phyloP scores from a whole-genome alignment of 2,113 vertebrate genomes.

The Rhinoptilus africanus region DNA sequence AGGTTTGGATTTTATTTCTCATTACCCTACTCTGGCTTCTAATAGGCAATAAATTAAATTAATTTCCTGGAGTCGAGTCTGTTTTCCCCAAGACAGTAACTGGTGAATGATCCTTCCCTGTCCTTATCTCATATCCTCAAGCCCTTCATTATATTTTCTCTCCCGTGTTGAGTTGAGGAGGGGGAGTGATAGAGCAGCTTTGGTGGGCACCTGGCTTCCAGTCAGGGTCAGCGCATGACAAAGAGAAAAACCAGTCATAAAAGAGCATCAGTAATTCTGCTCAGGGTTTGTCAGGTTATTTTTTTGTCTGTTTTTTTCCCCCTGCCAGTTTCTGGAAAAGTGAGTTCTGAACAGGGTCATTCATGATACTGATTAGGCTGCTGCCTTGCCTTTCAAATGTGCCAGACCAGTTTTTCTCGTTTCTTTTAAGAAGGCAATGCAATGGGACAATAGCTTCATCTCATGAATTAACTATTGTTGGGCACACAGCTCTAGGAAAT shows the following conservation, averaged over 20 bases:
- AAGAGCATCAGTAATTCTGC: constrained; percentile 7
- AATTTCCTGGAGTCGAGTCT: not conserved
- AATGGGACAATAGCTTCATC: constrained; percentile 22
- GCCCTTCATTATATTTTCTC: not conserved
- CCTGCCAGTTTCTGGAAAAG: not conserved
- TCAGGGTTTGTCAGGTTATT: not conserved
- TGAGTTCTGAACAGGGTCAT: not conserved
- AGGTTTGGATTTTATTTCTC: not conserved
- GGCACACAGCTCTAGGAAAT: not conserved
- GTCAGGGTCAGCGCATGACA: not conserved
- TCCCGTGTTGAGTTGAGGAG: not conserved
- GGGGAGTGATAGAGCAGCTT: not conserved
- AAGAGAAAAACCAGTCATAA: constrained; percentile 30
- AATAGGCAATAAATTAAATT: not conserved
- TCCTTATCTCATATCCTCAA: not conserved
- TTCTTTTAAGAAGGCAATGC: constrained; percentile 46
- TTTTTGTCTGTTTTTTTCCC: not conserved
- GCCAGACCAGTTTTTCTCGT: constrained; percentile 60
- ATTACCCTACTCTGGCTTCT: not conserved
- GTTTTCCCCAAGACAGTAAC: not conserved
- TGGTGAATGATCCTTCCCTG: not conserved
- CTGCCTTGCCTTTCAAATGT: not conserved
- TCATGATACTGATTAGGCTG: not conserved
- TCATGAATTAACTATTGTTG: not conserved
- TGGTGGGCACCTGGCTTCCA: not conserved